Evolutionary conservation across 1,140 invertebrate genomes (phyloP).

Genomic region (Campoletis sonorensis): DNA sequence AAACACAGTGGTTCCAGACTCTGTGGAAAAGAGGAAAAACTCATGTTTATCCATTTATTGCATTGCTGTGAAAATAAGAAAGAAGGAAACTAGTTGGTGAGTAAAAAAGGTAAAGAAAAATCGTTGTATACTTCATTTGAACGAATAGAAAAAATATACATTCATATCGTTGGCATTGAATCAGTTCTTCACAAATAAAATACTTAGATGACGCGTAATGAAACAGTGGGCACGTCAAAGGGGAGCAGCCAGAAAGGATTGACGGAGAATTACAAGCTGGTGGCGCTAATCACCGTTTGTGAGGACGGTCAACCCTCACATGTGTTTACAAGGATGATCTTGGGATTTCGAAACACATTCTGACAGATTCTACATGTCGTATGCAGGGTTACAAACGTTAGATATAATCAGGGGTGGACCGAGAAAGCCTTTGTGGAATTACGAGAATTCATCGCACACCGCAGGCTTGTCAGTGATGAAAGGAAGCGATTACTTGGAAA

Average conservation of each 20-base stretch:
- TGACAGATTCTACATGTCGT: background rate
- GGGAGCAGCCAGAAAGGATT: background rate
- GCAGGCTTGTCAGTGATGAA: background rate
- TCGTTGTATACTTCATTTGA: too few relatives aligned
- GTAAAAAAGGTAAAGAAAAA: too few relatives aligned
- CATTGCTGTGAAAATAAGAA: too few relatives aligned
- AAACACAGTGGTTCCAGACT: background rate
- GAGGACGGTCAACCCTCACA: background rate
- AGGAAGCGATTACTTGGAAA: background rate
- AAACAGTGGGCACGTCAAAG: background rate
- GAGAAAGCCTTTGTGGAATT: background rate
- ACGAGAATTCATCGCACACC: background rate
- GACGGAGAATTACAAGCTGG: background rate
- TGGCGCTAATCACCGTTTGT: background rate
- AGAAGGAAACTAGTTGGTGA: too few relatives aligned
- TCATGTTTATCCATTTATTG: background rate
- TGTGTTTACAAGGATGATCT: background rate
- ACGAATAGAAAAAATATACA: too few relatives aligned
- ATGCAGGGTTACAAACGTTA: background rate
- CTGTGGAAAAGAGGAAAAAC: background rate
- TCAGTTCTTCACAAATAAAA: background rate
- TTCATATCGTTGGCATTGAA: background rate
- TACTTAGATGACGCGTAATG: background rate
- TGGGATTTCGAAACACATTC: background rate
- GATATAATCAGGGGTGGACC: background rate